Conservation (phyloP, 2,888 invertebrate species). For the Dryocosmus kuriphilus region DNA sequence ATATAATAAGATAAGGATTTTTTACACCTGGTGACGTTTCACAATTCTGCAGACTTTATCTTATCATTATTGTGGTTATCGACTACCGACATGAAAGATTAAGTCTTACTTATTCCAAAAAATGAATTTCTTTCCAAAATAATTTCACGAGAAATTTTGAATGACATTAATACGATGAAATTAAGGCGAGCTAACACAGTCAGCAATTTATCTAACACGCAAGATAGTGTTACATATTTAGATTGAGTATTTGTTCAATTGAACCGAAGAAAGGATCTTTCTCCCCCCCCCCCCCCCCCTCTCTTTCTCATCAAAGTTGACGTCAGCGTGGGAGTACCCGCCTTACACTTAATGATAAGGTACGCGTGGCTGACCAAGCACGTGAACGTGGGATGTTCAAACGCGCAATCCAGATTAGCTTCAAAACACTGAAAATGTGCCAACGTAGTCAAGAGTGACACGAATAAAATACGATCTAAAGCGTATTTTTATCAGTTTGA, state of each 20-base stretch:
- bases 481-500: background rate
- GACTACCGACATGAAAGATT: no score
- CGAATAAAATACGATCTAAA: conserved; percentile 8
- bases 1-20: no score
- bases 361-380: conserved; percentile 47
- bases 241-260: background rate
- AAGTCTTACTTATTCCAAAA: background rate
- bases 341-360: conserved; percentile 11
- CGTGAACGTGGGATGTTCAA: conserved; percentile 62
- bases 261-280: background rate
- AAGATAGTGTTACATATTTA: conserved; percentile 4
- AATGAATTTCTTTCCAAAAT: background rate
- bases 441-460: conserved; percentile 18
- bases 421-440: conserved; percentile 38
- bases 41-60: no score
- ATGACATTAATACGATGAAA: background rate
- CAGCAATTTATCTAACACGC: background rate
- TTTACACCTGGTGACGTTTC: no score
- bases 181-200: background rate
- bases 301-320: background rate
- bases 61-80: no score
- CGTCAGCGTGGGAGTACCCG: conserved; percentile 11
- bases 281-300: no score
- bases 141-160: background rate
- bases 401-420: conserved; percentile 54